Base-by-base conservation (phyloP, 2,888 invertebrate genomes). In the Byasa hedistus region DNA sequence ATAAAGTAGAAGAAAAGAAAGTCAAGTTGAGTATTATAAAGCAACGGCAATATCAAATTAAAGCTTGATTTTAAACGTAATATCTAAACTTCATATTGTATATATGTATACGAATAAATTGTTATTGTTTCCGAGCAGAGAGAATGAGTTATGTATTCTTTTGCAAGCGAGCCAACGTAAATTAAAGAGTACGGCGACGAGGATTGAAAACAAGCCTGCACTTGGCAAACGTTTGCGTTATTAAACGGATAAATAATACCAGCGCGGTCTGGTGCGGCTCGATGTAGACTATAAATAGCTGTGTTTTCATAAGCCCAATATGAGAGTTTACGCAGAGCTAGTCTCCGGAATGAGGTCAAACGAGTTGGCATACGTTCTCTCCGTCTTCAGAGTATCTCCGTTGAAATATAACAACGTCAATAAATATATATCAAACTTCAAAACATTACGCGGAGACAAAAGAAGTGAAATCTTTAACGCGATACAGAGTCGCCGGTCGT, bases 261-360 rank as follows among this genome's bases (percentile, higher is more conserved):
- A 83, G 82, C 81, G 79, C 81, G 79, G 82, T 84, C 81, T 82
- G 83, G 69, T 70, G 70, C 75, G 73, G 79, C 79, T 82, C 79
- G 73, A 77, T 83, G 83, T 78, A 75, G 75, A 79, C 85, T 89
- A 84, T 86, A 89, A 89, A 89, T 90, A 91, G 84, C 72, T 78
- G 77, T 88, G 87, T 89, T 87, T 89, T 88, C 86, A 87, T 89
- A 87, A 85, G 82, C 79, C 81, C 85, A 84, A 89, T 88, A 87
- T 85, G 85, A 84, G 84, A 88, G 85, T 87, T 86, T 87, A 89
- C 86, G 82, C 86, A 87, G 87, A 83, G 84, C 85, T 84, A 84
- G 85, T 84, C 81, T 76, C 80, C 79, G 80, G 85, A 90, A 90
- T 87, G 89, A 85, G 91, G 91, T 90, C 89, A 87, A 83, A 83